Evolutionary conservation across 2,797 vertebrate species (phyloP).

Genomic region (Sebastes trivittatus): DNA sequence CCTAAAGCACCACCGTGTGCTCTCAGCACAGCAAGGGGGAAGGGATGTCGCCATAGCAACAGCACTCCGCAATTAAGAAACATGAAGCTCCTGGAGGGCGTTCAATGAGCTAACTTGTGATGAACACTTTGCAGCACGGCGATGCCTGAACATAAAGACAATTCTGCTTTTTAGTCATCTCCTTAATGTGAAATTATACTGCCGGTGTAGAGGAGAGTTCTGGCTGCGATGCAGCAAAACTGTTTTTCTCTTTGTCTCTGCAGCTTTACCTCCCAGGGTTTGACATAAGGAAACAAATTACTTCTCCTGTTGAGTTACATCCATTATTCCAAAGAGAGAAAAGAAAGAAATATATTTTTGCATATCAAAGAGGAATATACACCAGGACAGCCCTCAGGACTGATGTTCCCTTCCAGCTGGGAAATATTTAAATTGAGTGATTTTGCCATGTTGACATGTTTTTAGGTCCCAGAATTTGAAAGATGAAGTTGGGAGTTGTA

Average conservation of each 20-base stretch:
- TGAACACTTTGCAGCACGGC: slow-evolving; percentile 16
- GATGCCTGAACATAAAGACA: background rate
- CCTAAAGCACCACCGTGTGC: slow-evolving; percentile 24
- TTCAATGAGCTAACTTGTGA: slow-evolving; percentile 20
- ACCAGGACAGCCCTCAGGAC: background rate
- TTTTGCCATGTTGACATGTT: background rate
- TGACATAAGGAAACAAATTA: background rate
- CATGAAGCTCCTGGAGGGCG: slow-evolving; percentile 47
- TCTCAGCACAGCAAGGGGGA: slow-evolving; percentile 33
- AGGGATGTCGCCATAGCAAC: slow-evolving; percentile 72
- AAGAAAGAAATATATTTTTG: background rate
- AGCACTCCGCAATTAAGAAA: slow-evolving; percentile 54
- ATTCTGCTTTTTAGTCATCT: slow-evolving; percentile 23
- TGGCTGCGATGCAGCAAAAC: too few species aligned
- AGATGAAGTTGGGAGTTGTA: background rate
- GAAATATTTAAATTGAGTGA: background rate
- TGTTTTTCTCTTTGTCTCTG: background rate
- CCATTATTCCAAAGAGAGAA: background rate
- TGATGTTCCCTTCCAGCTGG: background rate
- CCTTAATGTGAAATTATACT: background rate
- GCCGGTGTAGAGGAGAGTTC: background rate
- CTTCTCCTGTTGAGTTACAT: background rate
- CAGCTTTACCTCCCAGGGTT: background rate
- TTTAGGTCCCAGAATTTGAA: background rate
- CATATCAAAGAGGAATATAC: background rate